Percentiles rank a stretch among this genome's conserved stretches.
phyloP scores from a whole-genome alignment of 2,797 vertebrate genomes.

The Channallabes apus region DNA sequence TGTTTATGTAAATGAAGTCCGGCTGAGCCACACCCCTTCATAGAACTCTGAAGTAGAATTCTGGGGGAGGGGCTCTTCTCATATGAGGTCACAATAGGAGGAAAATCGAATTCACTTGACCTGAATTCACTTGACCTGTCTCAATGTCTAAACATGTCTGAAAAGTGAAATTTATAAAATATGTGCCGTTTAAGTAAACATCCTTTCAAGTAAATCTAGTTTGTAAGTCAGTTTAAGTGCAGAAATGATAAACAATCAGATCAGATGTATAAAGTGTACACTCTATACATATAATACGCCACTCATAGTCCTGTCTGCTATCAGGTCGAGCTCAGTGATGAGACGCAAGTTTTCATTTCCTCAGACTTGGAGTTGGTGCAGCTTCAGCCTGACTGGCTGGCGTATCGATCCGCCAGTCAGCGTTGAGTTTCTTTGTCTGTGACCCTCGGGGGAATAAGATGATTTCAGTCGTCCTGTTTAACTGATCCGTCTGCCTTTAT shows the following conservation, averaged over 20 bases:
- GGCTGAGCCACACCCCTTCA: no score
- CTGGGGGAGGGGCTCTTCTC: no score
- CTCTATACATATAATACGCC: not conserved
- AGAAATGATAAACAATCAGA: not conserved
- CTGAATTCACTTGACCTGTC: not conserved
- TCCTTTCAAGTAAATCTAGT: not conserved
- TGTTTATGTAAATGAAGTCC: no score
- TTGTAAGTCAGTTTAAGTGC: not conserved
- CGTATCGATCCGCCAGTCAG: conserved; percentile 52
- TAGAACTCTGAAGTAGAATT: no score
- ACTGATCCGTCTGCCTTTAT: conserved; percentile 50
- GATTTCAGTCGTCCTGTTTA: conserved; percentile 54
- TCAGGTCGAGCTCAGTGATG: not conserved
- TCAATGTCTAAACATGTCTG: no score
- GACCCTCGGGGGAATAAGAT: conserved; percentile 44
- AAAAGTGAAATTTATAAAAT: no score
- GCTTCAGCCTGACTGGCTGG: conserved; percentile 15
- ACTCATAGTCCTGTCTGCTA: not conserved
- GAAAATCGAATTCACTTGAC: no score
- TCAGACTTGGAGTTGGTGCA: conserved; percentile 31
- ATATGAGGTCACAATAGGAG: no score
- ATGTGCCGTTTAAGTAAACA: no score
- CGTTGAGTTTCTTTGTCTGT: conserved; percentile 52
- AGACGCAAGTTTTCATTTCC: conserved; percentile 10
- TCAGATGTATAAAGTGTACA: not conserved